phyloP scores from a whole-genome alignment of 2,113 vertebrate genomes.

The Oceanites oceanicus region DNA sequence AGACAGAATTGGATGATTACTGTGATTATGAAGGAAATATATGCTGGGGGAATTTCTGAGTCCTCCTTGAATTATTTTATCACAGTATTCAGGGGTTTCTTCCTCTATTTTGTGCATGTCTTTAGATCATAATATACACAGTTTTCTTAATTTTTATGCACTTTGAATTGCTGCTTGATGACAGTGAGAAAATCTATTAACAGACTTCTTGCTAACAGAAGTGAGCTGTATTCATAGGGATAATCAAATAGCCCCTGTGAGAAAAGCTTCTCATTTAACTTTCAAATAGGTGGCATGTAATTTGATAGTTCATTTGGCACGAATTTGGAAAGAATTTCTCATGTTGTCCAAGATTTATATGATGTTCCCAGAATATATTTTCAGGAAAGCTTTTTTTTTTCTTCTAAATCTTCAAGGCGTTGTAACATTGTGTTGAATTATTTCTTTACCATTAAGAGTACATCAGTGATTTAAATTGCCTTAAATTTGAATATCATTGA shows the following conservation, averaged over 20 bases:
- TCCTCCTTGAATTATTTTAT: neutral
- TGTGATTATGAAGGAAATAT: neutral
- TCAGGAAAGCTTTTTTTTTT: neutral
- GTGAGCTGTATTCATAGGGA: neutral
- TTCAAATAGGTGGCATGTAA: neutral
- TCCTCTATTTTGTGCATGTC: neutral
- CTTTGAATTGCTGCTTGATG: neutral
- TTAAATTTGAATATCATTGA: neutral
- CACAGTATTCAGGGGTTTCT: neutral
- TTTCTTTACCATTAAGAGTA: neutral
- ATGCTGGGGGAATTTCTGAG: neutral
- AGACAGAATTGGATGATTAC: neutral
- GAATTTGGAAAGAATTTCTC: neutral
- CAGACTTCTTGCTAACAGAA: neutral
- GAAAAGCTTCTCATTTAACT: slow-evolving; percentile 19
- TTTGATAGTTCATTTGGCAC: slow-evolving; percentile 3
- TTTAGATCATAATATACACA: neutral
- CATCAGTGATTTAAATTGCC: neutral
- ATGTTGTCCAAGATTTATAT: neutral
- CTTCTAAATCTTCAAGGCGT: neutral
- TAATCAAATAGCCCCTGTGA: neutral
- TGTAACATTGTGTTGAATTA: neutral
- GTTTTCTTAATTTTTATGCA: neutral
- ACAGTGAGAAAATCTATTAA: slow-evolving; percentile 21
- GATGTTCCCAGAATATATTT: neutral